Evolutionary conservation across 2,113 vertebrate genomes (phyloP), one percentile per base, ranked within the genome.

Genomic region (Seriola quinqueradiata): DNA sequence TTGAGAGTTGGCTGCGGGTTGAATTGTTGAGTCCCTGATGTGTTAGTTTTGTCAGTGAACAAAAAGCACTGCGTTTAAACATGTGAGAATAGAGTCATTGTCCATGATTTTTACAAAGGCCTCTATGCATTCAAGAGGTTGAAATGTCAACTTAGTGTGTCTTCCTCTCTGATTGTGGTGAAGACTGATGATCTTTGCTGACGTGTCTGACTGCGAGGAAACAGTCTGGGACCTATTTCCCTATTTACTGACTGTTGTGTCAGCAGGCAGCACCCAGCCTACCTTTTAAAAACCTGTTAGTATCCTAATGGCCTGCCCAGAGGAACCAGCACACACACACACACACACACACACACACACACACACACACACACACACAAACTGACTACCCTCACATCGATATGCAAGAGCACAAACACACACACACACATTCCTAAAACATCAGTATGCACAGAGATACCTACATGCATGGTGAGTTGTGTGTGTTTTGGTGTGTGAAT

Each of bases 231-330:
- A 81, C 48, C 59, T 85, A 48, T 70, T 75, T 81, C 48, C 46
- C 70, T 85, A 50, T 89, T 91, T 89, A 77, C 90, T 64, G 87
- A 87, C 80, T 93, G 87, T 87, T 89, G 90, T 93, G 92, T 95
- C 92, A 94, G 94, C 94, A 93, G 74, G 71, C 87, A 75, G 89
- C 7, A 23, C 67, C 74, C 58, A 85, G 82, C 82, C 79, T 77
- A 75, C 89, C 91, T 92, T 90, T 95, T 94, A 94, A 93, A 93
- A 93, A 91, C 79, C 86, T 90, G 87, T 92, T 91, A 93, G 90
- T 79, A 76, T 85, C 89, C 81, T 93, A 94, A 93, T 95, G 89
- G 86, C 25, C 78, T 79, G 40, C 19, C n/a, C 32, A 36, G 42
- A 85, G 60, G 14, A 78, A 70, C 34, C 34, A 46, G 16, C 78